Percentiles rank a stretch among this genome's conserved stretches.
Conservation (phyloP, 2,113 vertebrate genomes). For the Notiomystis cincta region DNA sequence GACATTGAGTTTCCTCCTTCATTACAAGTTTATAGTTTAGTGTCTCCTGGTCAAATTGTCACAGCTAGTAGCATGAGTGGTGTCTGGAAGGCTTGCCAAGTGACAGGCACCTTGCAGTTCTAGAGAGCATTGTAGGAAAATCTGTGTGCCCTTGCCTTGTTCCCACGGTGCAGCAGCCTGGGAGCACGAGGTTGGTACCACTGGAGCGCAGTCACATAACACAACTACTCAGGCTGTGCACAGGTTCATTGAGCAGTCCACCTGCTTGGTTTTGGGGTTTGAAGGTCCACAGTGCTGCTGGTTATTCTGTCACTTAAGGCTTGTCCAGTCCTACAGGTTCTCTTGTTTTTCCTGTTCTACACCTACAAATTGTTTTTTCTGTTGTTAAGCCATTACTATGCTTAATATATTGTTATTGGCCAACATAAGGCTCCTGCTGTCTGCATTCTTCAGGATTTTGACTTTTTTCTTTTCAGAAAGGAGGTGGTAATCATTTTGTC, state of each 20-base stretch:
- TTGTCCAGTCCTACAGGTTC: background rate
- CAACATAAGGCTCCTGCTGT: background rate
- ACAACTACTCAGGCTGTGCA: accelerated
- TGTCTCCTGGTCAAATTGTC: background rate
- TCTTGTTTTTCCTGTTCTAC: background rate
- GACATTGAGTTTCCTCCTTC: background rate
- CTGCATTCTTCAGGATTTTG: background rate
- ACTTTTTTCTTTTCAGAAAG: background rate
- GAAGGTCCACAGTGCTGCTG: background rate
- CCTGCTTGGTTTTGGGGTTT: background rate
- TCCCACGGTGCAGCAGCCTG: background rate
- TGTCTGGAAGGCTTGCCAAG: background rate
- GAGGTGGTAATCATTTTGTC: background rate
- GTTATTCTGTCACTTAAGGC: background rate
- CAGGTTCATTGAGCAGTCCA: background rate
- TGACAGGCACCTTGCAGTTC: background rate
- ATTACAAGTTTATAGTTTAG: background rate
- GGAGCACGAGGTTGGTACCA: accelerated
- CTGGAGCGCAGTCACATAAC: background rate
- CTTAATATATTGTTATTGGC: background rate
- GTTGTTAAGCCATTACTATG: background rate
- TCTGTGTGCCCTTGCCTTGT: background rate
- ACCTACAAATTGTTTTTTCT: background rate
- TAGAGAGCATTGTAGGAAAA: background rate
- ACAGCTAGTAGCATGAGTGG: background rate